Percentiles rank a stretch among this genome's conserved stretches.
Conservation (phyloP, 2,797 vertebrate species). For the Sarcoramphus papa region DNA sequence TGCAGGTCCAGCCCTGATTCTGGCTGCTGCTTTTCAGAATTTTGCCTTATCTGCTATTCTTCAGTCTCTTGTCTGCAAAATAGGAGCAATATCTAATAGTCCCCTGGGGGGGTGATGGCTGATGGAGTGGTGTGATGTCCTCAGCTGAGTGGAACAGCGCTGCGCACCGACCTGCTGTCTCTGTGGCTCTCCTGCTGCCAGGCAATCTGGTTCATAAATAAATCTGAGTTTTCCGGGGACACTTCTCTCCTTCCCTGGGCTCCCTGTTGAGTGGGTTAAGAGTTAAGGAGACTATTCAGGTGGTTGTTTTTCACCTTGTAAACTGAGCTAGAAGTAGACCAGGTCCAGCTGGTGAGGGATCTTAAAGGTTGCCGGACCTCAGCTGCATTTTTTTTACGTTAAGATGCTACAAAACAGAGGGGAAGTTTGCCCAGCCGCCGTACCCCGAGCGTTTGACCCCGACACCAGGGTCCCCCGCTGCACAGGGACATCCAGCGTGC, state of each 20-base stretch:
- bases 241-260: neutral
- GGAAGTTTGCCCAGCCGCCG: fast-evolving
- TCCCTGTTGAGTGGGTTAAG: neutral
- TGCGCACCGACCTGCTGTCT: neutral
- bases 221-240: neutral
- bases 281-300: neutral
- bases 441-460: fast-evolving
- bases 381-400: fast-evolving
- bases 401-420: neutral
- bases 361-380: neutral
- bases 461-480: fast-evolving
- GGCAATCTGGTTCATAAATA: neutral
- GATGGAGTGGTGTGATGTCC: neutral
- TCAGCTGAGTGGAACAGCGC: neutral
- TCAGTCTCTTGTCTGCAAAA: neutral
- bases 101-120: neutral
- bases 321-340: neutral
- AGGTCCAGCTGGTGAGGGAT: neutral
- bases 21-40: neutral
- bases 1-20: neutral
- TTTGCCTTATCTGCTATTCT: neutral
- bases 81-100: neutral
- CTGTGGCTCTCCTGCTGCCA: constrained; percentile 8
- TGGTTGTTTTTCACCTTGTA: neutral
- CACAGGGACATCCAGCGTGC: neutral